Percentiles rank a stretch among this genome's conserved stretches.
These are phyloP conservation scores for Dolichallabes microphthalmus DNA, from an alignment of 2,113 vertebrate genomes.

Conservation along the genomic window DNA sequence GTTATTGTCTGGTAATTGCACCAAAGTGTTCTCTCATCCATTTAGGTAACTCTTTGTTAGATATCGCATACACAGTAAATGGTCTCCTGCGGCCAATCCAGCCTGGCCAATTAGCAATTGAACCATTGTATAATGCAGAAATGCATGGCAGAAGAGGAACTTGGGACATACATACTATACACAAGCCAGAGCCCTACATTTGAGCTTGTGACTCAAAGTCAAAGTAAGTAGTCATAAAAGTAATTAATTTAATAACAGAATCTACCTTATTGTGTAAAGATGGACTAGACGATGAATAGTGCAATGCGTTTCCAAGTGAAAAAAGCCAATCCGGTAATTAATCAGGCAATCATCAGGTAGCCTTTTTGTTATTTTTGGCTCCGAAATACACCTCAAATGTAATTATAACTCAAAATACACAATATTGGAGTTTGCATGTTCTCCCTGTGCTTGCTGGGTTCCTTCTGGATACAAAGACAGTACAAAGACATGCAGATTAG, in stretches of 20 bases:
- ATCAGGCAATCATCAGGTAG: too few species aligned
- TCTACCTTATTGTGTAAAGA: too few species aligned
- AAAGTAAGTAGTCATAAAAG: not conserved
- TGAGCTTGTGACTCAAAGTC: not conserved
- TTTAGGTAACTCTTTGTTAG: not conserved
- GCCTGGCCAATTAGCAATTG: not conserved
- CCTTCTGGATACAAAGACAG: too few species aligned
- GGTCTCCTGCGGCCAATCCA: not conserved
- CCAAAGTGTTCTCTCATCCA: not conserved
- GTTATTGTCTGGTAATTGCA: not conserved
- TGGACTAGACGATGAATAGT: not conserved
- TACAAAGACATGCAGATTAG: too few species aligned
- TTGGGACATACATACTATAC: not conserved
- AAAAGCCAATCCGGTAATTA: too few species aligned
- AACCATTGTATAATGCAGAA: not conserved
- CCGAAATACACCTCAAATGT: too few species aligned
- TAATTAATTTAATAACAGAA: not conserved
- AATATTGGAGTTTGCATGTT: too few species aligned
- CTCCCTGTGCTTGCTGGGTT: too few species aligned
- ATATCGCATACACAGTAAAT: constrained; percentile 1
- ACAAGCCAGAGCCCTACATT: not conserved
- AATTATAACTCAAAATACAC: too few species aligned
- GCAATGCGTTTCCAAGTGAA: too few species aligned
- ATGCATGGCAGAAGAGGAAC: not conserved
- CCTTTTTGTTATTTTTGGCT: too few species aligned